A percentile compares a stretch with the other conserved stretches of the same genome.
phyloP scores from a whole-genome alignment of 2,113 vertebrate species.

The Eupsittula cactorum region DNA sequence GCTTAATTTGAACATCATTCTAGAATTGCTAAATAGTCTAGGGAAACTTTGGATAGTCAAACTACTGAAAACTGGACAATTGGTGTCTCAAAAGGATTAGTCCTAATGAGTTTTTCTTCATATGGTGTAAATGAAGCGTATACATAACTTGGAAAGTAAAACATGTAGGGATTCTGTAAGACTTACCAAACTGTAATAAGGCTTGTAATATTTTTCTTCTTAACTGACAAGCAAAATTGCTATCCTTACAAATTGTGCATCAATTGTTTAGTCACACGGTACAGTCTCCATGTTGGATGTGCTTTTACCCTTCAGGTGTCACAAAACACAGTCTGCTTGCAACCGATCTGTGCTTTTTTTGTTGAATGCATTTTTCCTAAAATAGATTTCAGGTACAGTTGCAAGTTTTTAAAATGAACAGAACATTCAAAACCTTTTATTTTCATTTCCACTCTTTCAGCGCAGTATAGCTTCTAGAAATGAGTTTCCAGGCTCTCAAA shows the following conservation, averaged over 20 bases:
- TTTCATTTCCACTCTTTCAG: not conserved
- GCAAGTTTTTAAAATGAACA: not conserved
- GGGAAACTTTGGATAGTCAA: not conserved
- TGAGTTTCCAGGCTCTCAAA: not conserved
- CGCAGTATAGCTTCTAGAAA: not conserved
- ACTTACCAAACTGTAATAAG: not conserved
- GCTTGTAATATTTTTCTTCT: not conserved
- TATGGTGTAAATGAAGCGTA: not conserved
- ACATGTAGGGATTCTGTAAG: not conserved
- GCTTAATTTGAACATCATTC: not conserved
- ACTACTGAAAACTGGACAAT: not conserved
- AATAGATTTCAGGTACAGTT: not conserved
- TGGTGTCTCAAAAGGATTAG: not conserved
- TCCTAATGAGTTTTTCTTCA: not conserved
- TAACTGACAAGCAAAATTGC: slow-evolving; percentile 28
- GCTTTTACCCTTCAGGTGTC: not conserved
- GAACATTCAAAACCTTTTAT: not conserved
- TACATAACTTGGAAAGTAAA: not conserved
- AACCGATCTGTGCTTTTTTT: not conserved
- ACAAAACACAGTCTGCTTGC: not conserved
- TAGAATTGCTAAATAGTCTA: not conserved
- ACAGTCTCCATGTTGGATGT: rapidly evolving
- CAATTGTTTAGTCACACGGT: not conserved
- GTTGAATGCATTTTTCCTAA: not conserved
- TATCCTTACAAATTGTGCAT: not conserved